phyloP scores from a whole-genome alignment of 2,113 vertebrate genomes.

The Xiphophorus couchianus region DNA sequence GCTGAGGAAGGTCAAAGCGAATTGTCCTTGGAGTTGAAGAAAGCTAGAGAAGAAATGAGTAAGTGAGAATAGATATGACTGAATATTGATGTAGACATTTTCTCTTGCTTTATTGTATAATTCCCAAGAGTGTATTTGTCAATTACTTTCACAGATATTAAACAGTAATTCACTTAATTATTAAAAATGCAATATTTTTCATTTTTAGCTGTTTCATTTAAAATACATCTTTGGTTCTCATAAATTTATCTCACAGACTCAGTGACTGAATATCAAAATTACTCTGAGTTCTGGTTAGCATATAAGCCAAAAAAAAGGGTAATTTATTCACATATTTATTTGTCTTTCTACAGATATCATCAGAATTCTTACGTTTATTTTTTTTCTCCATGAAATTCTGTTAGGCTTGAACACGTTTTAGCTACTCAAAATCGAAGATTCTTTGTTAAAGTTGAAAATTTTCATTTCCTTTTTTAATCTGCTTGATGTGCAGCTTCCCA shows the following conservation, averaged over 20 bases:
- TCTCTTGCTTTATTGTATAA: not conserved
- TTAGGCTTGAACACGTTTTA: not conserved
- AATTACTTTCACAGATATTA: not conserved
- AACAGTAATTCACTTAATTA: not conserved
- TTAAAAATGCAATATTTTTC: not conserved
- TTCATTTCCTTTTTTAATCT: not conserved
- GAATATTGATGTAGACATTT: not conserved
- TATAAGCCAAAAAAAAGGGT: not conserved
- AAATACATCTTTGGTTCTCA: not conserved
- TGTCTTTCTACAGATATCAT: too few relatives aligned
- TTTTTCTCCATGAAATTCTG: not conserved
- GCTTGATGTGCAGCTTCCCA: constrained; percentile 77
- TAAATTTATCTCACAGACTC: not conserved
- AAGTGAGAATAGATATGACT: constrained; percentile 61
- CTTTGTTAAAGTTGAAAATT: not conserved
- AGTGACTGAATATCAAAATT: not conserved
- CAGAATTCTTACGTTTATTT: too few relatives aligned
- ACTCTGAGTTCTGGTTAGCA: not conserved
- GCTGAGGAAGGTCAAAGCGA: constrained; percentile 86
- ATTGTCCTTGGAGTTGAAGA: constrained; percentile 85
- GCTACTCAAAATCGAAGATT: not conserved
- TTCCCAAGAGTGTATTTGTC: not conserved
- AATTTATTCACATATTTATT: not conserved
- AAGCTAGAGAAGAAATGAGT: constrained; percentile 93
- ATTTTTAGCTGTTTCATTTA: not conserved